A percentile compares a stretch with the other conserved stretches of the same genome.
These are phyloP conservation scores for Octodonta nipae DNA, from an alignment of 2,888 invertebrate species.

Conservation along the genomic window DNA sequence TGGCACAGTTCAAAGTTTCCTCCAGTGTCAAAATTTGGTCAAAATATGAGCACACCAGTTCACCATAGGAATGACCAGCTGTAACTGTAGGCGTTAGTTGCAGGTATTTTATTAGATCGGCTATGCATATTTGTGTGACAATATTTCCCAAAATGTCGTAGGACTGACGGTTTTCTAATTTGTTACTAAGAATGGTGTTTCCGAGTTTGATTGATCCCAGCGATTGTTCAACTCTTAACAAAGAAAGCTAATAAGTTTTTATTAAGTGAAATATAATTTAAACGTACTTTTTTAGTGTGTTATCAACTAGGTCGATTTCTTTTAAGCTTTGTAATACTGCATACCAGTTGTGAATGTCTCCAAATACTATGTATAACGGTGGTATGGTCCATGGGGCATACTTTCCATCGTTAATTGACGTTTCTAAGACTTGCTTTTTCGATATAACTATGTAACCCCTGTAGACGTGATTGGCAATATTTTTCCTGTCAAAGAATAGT, in stretches of 20 bases:
- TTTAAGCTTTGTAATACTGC: neutral
- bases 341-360: conserved; percentile 63
- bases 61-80: conserved; percentile 73
- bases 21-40: conserved; percentile 74
- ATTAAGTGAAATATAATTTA: neutral
- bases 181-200: too few species aligned
- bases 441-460: conserved; percentile 64
- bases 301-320: neutral
- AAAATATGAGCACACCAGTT: conserved; percentile 81
- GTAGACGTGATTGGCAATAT: conserved; percentile 53
- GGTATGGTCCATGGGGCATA: conserved; percentile 3
- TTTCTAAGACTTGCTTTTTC: too few species aligned
- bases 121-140: neutral
- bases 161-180: neutral
- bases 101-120: neutral
- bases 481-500: conserved; percentile 8
- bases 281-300: neutral
- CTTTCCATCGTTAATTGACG: conserved; percentile 7
- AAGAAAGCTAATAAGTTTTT: too few species aligned
- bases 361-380: conserved; percentile 50
- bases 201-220: too few species aligned
- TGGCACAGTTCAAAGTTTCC: conserved; percentile 62
- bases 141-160: neutral
- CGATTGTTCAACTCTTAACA: too few species aligned
- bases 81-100: neutral